Evolutionary conservation across 2,888 invertebrate species (phyloP).

Genomic region (Coenonympha arcania): DNA sequence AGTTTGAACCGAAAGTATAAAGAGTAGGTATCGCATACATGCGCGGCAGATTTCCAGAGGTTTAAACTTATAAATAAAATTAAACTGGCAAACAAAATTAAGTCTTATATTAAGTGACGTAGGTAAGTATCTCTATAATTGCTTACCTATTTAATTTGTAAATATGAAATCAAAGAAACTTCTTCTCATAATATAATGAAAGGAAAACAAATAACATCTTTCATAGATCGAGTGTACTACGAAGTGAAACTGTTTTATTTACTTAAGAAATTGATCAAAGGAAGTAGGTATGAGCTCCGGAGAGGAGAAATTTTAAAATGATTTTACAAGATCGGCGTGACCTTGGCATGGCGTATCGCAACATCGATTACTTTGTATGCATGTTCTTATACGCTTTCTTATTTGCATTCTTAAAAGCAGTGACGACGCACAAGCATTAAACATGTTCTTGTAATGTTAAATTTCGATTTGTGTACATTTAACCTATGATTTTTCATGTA

Average conservation of each 20-base stretch:
- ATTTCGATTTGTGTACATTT: too few relatives aligned
- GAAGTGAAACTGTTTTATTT: background rate
- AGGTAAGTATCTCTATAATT: too few relatives aligned
- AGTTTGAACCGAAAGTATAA: constrained; percentile 60
- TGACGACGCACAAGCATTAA: too few relatives aligned
- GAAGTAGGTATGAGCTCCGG: constrained; percentile 27
- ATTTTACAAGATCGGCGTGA: constrained; percentile 33
- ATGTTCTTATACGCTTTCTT: constrained; percentile 21
- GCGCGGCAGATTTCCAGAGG: constrained; percentile 10
- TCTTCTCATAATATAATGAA: background rate
- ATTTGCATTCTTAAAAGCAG: constrained; percentile 14
- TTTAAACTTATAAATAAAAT: background rate
- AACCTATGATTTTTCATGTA: too few relatives aligned
- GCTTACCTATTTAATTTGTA: background rate
- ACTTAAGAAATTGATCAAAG: constrained; percentile 29
- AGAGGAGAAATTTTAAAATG: constrained; percentile 37
- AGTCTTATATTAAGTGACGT: too few relatives aligned
- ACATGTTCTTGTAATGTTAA: too few relatives aligned
- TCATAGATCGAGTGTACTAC: background rate
- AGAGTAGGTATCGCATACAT: constrained; percentile 34
- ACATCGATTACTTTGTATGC: constrained; percentile 28
- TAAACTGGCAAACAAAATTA: too few relatives aligned
- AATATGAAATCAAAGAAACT: background rate
- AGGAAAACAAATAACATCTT: constrained; percentile 4
- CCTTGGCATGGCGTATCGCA: constrained; percentile 37